A percentile compares a stretch with the other conserved stretches of the same genome.
Conservation (phyloP, 2,797 vertebrate species). For the Pterois miles region DNA sequence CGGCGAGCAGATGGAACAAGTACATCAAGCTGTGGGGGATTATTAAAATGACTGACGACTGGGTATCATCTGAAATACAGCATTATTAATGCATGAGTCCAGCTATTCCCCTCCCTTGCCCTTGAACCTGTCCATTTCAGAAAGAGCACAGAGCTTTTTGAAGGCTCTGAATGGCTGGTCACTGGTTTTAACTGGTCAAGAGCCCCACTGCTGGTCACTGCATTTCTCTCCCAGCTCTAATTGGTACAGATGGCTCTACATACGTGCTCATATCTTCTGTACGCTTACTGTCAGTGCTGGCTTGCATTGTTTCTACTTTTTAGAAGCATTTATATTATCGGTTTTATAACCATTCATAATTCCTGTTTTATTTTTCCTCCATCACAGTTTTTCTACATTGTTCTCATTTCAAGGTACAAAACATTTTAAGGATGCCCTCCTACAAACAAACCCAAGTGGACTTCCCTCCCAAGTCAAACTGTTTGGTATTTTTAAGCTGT, state of each 20-base stretch:
- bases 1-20: slow-evolving; percentile 89
- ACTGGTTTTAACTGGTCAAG: slow-evolving; percentile 54
- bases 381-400: slow-evolving; percentile 65
- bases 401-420: slow-evolving; percentile 83
- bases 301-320: slow-evolving; percentile 79
- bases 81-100: slow-evolving; percentile 90
- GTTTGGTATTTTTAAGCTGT: slow-evolving; percentile 89
- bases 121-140: slow-evolving; percentile 85
- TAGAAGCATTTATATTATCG: slow-evolving; percentile 85
- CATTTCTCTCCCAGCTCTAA: slow-evolving; percentile 85
- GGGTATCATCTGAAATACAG: slow-evolving; percentile 85
- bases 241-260: slow-evolving; percentile 86
- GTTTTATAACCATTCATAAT: slow-evolving; percentile 78
- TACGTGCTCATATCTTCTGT: slow-evolving; percentile 48
- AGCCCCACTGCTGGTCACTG: slow-evolving; percentile 88
- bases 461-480: slow-evolving; percentile 87
- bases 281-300: slow-evolving; percentile 67
- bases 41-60: slow-evolving; percentile 90
- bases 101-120: slow-evolving; percentile 83
- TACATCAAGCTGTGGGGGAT: slow-evolving; percentile 90
- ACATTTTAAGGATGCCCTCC: slow-evolving; percentile 81
- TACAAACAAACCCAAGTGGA: slow-evolving; percentile 79
- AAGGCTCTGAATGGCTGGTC: slow-evolving; percentile 70
- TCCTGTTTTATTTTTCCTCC: slow-evolving; percentile 66
- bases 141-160: slow-evolving; percentile 65